phyloP scores from a whole-genome alignment of 1,140 invertebrate genomes.

The Drosophila watanabei region DNA sequence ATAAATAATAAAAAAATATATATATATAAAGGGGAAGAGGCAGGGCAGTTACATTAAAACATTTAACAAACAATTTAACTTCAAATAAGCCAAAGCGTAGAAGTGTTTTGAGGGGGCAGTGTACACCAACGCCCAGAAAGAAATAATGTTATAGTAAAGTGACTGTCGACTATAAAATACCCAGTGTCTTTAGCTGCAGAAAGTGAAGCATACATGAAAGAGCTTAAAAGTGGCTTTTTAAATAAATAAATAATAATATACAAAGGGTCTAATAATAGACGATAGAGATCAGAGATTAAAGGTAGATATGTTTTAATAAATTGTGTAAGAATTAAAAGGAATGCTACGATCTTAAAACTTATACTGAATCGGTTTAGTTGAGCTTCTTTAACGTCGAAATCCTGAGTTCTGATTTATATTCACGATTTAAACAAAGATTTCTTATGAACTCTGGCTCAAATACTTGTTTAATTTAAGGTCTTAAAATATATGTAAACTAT shows the following conservation, averaged over 20 bases:
- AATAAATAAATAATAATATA: neutral
- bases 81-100: slow-evolving; percentile 60
- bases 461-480: neutral
- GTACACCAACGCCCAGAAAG: slow-evolving; percentile 51
- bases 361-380: neutral
- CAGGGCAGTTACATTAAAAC: slow-evolving; percentile 28
- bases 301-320: too few species aligned
- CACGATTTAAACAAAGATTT: too few species aligned
- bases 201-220: neutral
- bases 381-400: neutral
- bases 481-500: neutral
- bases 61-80: slow-evolving; percentile 76
- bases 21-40: neutral
- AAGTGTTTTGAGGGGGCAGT: slow-evolving; percentile 7
- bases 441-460: too few species aligned
- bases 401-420: neutral
- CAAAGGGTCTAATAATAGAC: too few species aligned
- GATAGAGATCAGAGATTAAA: neutral
- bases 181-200: neutral
- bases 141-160: neutral
- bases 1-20: neutral
- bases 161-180: neutral
- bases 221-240: too few species aligned
- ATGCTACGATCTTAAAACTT: neutral
- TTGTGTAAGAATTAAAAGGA: too few species aligned